These are phyloP conservation scores for Lamproptera curius DNA, from an alignment of 2,888 invertebrate species.

Conservation along the genomic window DNA sequence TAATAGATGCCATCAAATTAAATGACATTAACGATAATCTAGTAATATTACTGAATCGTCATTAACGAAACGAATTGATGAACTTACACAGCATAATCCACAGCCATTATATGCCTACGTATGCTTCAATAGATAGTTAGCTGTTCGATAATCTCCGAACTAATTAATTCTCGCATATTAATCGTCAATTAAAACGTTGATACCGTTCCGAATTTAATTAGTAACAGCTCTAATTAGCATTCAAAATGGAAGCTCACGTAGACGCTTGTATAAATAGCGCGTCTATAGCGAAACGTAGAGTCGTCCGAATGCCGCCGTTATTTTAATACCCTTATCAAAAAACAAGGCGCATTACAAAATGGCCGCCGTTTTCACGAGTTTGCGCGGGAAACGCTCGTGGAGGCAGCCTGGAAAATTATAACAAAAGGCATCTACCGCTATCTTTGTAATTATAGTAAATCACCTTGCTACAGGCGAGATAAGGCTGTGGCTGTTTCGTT, in stretches of 20 bases:
- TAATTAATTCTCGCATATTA: constrained; percentile 14
- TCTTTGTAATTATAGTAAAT: constrained; percentile 79
- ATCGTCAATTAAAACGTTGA: constrained; percentile 6
- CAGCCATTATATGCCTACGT: too few relatives aligned
- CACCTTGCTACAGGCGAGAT: constrained; percentile 76
- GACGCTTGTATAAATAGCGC: constrained; percentile 53
- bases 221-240: constrained; percentile 65
- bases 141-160: background rate
- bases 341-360: constrained; percentile 78
- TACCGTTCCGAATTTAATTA: constrained; percentile 55
- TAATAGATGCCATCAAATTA: too few relatives aligned
- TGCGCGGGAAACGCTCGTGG: constrained; percentile 70
- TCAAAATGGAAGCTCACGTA: constrained; percentile 69
- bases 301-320: constrained; percentile 68
- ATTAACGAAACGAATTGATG: too few relatives aligned
- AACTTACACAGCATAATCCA: too few relatives aligned
- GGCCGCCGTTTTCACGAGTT: constrained; percentile 74
- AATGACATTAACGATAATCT: too few relatives aligned
- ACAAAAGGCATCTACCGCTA: constrained; percentile 78
- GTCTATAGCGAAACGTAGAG: constrained; percentile 52
- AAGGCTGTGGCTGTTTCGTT: constrained; percentile 56
- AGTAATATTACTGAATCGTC: too few relatives aligned
- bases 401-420: constrained; percentile 76
- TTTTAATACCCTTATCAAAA: constrained; percentile 78
- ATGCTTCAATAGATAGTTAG: too few relatives aligned